Percentiles rank a stretch among this genome's conserved stretches.
Conservation (phyloP, 2,797 vertebrate genomes). For the Oreonectes daqikongensis region DNA sequence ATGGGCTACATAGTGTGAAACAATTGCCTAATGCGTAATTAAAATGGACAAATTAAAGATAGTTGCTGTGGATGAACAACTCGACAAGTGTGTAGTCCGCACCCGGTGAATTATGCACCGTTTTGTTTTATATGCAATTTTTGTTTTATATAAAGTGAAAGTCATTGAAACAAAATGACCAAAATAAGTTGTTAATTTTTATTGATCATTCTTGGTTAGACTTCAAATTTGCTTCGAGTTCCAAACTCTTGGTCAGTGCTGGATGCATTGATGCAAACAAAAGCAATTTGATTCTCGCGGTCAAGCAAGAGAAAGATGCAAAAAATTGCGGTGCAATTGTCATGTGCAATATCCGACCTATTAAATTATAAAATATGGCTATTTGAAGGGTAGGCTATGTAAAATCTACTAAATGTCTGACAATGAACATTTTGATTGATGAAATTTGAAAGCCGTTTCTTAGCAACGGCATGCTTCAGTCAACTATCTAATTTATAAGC, state of each 20-base stretch:
- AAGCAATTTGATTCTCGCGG: not conserved
- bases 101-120: too few relatives aligned
- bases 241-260: not conserved
- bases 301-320: not conserved
- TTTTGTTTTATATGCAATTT: too few relatives aligned
- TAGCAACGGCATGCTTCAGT: slow-evolving; percentile 2
- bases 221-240: too few relatives aligned
- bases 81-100: too few relatives aligned
- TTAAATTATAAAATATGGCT: not conserved
- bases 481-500: not conserved
- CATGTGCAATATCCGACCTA: not conserved
- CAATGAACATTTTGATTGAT: not conserved
- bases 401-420: not conserved
- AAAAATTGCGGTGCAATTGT: not conserved
- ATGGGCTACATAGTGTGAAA: not conserved
- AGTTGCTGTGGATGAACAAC: too few relatives aligned
- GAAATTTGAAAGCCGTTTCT: not conserved
- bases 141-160: not conserved
- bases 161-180: not conserved
- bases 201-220: not conserved
- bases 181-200: not conserved
- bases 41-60: not conserved
- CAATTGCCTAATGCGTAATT: not conserved
- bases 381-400: too few relatives aligned
- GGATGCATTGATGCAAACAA: too few relatives aligned